Evolutionary conservation across 2,113 vertebrate genomes (phyloP), one percentile per base, ranked within the genome.

Genomic region (Burhinus oedicnemus): DNA sequence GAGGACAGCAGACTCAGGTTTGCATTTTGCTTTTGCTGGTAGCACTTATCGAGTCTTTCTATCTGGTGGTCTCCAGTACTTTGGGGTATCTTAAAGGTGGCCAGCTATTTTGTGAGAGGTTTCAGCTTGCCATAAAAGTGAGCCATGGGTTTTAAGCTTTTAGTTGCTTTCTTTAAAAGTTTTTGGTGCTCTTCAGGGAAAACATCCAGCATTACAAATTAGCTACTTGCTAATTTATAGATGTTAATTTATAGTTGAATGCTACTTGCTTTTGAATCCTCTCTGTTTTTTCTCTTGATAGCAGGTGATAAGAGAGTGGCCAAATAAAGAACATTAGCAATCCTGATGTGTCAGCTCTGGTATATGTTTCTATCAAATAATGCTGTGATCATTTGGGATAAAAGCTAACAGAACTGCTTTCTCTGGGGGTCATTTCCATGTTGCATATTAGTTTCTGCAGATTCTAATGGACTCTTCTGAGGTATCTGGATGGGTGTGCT

Each of bases 351-450:
- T 81, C 42, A 78, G 80, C 68, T 83, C 32, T 87, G 18, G 22
- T 32, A 87, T 52, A 40, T 83, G 20, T 81, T 90, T 89, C 85
- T 92, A n/a, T 92, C 80, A 89, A 90, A 83, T 23, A 87, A 34
- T 61, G 15, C 75, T 77, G 34, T 78, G 68, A 94, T 95, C 68
- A 60, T 81, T 60, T 77, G 72, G 51, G n/a, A 89, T 89, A 76
- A 89, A 78, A 94, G 51, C 30, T 87, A 89, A 87, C 36, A 68
- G 9, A 29, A 82, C 38, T 91, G 9, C 11, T 78, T 89, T 96
- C 45, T 81, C 60, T 54, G 29, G 22, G 9, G 10, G 20, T 87
- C 13, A 29, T 91, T 94, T 91, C 45, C 52, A 55, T 4, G 3
- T 27, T 68, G 16, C 15, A 9, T 83, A 5, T 60, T 60, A 72